Evolutionary conservation across 2,888 invertebrate genomes (phyloP).

Genomic region (Acanthosepion pharaonis): DNA sequence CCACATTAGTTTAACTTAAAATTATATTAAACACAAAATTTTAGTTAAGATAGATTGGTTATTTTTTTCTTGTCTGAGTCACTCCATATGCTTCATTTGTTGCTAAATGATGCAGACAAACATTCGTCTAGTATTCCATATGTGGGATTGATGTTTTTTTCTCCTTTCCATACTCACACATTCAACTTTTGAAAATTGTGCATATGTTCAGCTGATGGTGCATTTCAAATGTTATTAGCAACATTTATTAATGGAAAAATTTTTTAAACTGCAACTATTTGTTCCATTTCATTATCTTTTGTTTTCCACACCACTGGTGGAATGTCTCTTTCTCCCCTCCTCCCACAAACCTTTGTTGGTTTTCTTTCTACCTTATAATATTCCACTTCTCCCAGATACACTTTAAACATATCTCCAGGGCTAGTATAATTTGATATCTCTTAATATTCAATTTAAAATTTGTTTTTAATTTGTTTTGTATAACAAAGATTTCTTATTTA

Average conservation of each 20-base stretch:
- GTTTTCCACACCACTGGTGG: not conserved
- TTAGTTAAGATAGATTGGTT: too few relatives aligned
- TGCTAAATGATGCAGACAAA: not conserved
- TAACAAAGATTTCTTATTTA: not conserved
- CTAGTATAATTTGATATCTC: not conserved
- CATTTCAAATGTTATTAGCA: constrained; percentile 20
- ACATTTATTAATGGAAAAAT: not conserved
- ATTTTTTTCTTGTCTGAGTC: too few relatives aligned
- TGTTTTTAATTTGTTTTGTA: not conserved
- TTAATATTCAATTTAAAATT: constrained; percentile 1
- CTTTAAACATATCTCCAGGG: constrained; percentile 21
- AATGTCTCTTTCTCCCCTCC: not conserved
- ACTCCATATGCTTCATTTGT: not conserved
- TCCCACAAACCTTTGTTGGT: not conserved
- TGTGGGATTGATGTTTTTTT: not conserved
- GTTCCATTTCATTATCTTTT: constrained; percentile 33
- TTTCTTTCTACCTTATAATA: not conserved
- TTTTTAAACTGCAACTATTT: not conserved
- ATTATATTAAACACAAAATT: too few relatives aligned
- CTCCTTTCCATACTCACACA: not conserved
- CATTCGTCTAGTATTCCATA: not conserved
- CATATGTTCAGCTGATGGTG: not conserved
- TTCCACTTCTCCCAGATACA: not conserved
- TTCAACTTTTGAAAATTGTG: not conserved
- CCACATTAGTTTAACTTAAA: too few relatives aligned